A percentile compares a stretch with the other conserved stretches of the same genome.
phyloP scores from a whole-genome alignment of 2,113 vertebrate species.

The Boleophthalmus pectinirostris region DNA sequence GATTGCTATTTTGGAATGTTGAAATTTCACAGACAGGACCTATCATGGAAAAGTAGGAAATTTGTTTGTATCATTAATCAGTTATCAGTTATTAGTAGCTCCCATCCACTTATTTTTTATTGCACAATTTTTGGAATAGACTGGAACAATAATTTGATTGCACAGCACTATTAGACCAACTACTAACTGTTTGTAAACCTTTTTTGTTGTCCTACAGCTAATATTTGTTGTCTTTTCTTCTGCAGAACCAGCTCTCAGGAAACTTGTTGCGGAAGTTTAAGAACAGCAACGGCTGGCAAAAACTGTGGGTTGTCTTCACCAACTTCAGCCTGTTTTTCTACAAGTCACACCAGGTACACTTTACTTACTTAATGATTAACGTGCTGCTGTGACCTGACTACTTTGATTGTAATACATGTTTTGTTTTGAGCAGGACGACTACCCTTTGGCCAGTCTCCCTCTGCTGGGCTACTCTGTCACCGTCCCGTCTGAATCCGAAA shows the following conservation, averaged over 20 bases:
- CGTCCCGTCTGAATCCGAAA: conserved; percentile 89
- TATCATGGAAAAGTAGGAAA: too few species aligned
- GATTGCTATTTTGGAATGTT: too few species aligned
- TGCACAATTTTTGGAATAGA: too few species aligned
- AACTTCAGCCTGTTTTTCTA: conserved; percentile 99
- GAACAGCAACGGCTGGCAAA: conserved; percentile 99
- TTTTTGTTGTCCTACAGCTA: too few species aligned
- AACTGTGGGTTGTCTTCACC: conserved; percentile 98
- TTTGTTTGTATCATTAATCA: too few species aligned
- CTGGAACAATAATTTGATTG: too few species aligned
- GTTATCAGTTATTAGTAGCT: too few species aligned
- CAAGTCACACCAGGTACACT: conserved; percentile 89
- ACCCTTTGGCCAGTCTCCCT: conserved; percentile 96
- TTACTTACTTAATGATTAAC: neutral
- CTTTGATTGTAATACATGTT: too few species aligned
- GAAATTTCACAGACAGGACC: too few species aligned
- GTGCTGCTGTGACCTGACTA: neutral
- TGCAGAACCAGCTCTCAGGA: conserved; percentile 95
- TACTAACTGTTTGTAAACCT: too few species aligned
- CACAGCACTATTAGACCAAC: too few species aligned
- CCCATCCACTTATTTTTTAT: too few species aligned
- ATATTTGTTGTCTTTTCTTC: neutral
- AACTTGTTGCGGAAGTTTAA: conserved; percentile 98
- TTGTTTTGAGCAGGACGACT: conserved; percentile 84
- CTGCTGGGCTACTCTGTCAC: conserved; percentile 94